Conservation (phyloP, 2,888 invertebrate genomes). For the Lacanobia wlatinum region DNA sequence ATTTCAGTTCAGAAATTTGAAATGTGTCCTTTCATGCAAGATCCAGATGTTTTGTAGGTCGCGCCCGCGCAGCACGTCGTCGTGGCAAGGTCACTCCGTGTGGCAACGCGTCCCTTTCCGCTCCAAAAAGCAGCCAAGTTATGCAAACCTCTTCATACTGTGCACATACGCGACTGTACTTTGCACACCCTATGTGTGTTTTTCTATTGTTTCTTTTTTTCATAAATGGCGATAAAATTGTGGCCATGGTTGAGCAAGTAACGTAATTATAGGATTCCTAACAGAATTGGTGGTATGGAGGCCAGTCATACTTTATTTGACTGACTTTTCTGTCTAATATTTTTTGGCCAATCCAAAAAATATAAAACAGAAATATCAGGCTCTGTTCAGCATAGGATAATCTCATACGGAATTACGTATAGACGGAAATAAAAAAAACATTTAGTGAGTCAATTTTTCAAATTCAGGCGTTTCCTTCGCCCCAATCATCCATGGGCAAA, state of each 20-base stretch:
- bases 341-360: no score
- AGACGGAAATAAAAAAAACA: not conserved
- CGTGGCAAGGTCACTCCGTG: constrained; percentile 83
- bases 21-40: constrained; percentile 56
- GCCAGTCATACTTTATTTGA: not conserved
- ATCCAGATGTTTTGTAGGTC: constrained; percentile 67
- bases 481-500: not conserved
- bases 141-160: constrained; percentile 79
- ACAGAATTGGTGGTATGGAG: not conserved
- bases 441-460: not conserved
- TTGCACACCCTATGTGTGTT: constrained; percentile 45
- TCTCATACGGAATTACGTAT: not conserved
- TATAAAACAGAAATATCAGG: no score
- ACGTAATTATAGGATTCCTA: no score
- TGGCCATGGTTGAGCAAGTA: not conserved
- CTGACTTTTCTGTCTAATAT: not conserved
- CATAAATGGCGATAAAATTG: constrained; percentile 2
- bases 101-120: constrained; percentile 87
- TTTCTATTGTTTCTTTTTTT: constrained; percentile 42
- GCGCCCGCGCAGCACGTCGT: constrained; percentile 53
- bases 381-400: not conserved
- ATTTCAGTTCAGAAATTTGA: constrained; percentile 15
- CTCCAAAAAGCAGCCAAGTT: constrained; percentile 87
- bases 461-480: not conserved
- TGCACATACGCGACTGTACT: constrained; percentile 44